Evolutionary conservation across 2,797 vertebrate genomes (phyloP), one percentile per base, ranked within the genome.

Genomic region (Streptopelia turtur): DNA sequence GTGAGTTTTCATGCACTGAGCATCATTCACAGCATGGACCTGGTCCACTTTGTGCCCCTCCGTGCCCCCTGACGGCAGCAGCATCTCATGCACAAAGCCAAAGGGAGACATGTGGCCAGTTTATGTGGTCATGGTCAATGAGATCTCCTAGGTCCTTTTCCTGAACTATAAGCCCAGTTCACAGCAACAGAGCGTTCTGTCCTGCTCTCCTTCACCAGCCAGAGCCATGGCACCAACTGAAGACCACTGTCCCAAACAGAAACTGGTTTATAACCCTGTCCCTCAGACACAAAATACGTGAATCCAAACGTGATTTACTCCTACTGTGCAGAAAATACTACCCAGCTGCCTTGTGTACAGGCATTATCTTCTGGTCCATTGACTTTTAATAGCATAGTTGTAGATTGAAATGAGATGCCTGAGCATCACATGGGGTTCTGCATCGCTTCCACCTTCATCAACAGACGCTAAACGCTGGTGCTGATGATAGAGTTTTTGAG

Each of bases 341-440:
- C 69, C 55, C 52, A 79, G 49, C 39, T 76, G 56, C n/a, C 76
- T 91, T 88, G 80, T 72, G 63, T 94, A 90, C 69, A 86, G 69
- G 52, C 52, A 57, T 93, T 91, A 91, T 52, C 59, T 92, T 81
- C 90, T 75, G 72, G 37, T 91, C 74, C 83, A 63, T 88, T 94
- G 77, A 79, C 60, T 96, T 93, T 91, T 93, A 96, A 81, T 81
- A 93, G 85, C 61, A 53, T 7, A 43, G 55, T 12, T 66, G 33
- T 71, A 84, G 70, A 94, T 16, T 1, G 22, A 88, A 94, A 95
- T 86, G 72, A 93, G 83, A 81, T 56, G 59, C 59, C 70, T 57
- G 55, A 93, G 63, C 72, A 69, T 71, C 68, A 66, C 52, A 71
- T 6, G 31, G 76, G 30, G 39, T 72, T 66, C 68, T 87, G 39